phyloP scores from a whole-genome alignment of 2,797 vertebrate genomes.

The Selene dorsalis region DNA sequence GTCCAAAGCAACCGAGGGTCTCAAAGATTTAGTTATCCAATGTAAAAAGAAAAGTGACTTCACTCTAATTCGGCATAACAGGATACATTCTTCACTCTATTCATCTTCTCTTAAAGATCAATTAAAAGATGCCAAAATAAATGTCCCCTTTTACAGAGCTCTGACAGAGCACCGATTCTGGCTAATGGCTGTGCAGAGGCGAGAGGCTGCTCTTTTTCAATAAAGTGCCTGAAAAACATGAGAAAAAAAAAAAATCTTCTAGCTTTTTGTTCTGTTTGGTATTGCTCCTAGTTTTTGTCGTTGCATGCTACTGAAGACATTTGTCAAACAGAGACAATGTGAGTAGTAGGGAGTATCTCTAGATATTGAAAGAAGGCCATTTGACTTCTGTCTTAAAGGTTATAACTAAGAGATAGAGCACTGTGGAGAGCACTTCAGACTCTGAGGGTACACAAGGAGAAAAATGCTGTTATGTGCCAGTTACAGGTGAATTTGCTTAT shows the following conservation, averaged over 20 bases:
- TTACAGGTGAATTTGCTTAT: constrained; percentile 22
- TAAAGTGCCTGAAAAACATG: constrained; percentile 3
- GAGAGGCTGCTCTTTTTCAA: constrained; percentile 28
- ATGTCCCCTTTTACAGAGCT: constrained; percentile 12
- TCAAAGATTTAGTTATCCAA: constrained; percentile 49
- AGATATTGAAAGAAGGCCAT: neutral
- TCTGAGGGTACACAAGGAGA: constrained; percentile 1
- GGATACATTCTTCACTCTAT: constrained; percentile 4
- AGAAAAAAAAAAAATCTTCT: neutral
- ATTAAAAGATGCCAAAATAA: constrained; percentile 44
- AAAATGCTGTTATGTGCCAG: constrained; percentile 5
- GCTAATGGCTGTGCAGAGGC: constrained; percentile 41
- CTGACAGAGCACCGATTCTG: constrained; percentile 18
- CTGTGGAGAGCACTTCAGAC: neutral
- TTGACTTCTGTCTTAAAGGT: neutral
- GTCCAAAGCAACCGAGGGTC: constrained; percentile 17
- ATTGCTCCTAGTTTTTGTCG: neutral
- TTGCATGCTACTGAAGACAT: neutral
- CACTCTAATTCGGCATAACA: constrained; percentile 23
- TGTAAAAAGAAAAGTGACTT: constrained; percentile 28
- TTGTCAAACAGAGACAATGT: neutral
- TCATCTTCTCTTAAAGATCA: constrained; percentile 27
- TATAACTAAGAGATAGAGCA: constrained; percentile 1
- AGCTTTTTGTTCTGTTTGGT: neutral
- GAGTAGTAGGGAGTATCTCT: too few relatives aligned